Base-by-base conservation (phyloP, 2,797 vertebrate species). In the Lindbergichthys nudifrons region DNA sequence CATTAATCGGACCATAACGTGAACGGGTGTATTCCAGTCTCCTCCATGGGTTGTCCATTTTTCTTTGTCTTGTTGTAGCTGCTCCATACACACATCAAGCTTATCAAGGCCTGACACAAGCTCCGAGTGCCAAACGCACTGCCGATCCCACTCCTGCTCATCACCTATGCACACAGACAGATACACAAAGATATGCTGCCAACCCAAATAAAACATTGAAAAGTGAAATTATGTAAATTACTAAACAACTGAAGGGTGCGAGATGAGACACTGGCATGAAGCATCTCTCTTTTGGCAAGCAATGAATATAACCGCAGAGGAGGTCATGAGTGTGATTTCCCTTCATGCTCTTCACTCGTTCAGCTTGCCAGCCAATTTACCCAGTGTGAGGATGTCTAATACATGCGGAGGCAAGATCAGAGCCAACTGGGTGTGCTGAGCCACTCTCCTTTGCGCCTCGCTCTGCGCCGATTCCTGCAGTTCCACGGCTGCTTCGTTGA, bases 91-190 rank as follows among this genome's bases (percentile, higher is more conserved):
- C 69, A 96, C 92, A 42, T 87, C 83, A 79, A 96, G 63, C 79
- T 90, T 94, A 84, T 95, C 94, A 18, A 97, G 88, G 18, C 89
- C 90, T 2, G 91, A 92, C 62, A 77, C 61, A 30, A 96, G 70
- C 86, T 92, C 91, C 7, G 94, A 73, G 36, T 90, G 70, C 88
- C 96, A 94, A 54, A 84, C 73, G 4, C 85, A 84, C 85, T 97
- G 95, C 85, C 90, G 93, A 50, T 96, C 93, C 93, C 93, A 94
- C 86, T 97, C 96, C 1, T 95, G 90, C 70, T 89, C 92, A 21
- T 97, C 95, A 50, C 84, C 96, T 98, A 54, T 0, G 83, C 19
- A 70, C 39, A 77, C 32, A 83, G 51, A 84, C 23, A 58, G 26
- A 75, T 5, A 45, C 43, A 87, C 61, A 64, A 42, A 51, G 23